These are phyloP conservation scores for Dysmachus trigonus DNA, from an alignment of 2,888 invertebrate species.

Conservation along the genomic window DNA sequence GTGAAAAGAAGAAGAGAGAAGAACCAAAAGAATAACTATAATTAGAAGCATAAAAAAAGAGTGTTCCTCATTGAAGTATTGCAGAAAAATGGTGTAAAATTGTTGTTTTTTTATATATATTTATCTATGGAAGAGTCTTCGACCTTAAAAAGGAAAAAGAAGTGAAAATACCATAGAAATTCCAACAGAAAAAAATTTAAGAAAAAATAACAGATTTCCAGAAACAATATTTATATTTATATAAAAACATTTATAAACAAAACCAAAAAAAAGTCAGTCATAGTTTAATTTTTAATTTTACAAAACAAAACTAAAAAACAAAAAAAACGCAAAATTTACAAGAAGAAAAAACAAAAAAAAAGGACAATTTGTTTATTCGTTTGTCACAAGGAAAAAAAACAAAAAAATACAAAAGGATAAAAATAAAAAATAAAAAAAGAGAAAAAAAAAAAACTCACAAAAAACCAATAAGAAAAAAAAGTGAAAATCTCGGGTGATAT, in stretches of 20 bases:
- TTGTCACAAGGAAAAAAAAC: too few relatives aligned
- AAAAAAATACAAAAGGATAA: constrained; percentile 10
- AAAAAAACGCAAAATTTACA: constrained; percentile 13
- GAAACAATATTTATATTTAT: constrained; percentile 23
- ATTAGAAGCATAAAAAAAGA: background rate
- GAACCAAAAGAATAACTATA: too few relatives aligned
- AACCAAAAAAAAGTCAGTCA: background rate
- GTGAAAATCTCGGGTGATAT: constrained; percentile 48
- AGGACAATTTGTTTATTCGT: too few relatives aligned
- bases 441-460: constrained; percentile 35
- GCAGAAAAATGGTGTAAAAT: background rate
- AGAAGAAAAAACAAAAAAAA: background rate
- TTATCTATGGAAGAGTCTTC: background rate
- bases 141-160: background rate
- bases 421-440: background rate
- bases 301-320: background rate
- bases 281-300: background rate
- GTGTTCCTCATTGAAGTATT: constrained; percentile 20
- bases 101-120: constrained; percentile 42
- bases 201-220: background rate
- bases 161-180: background rate
- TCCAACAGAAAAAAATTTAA: background rate
- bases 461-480: constrained; percentile 34
- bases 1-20: background rate
- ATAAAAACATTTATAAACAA: constrained; percentile 24